Conservation (phyloP, 2,113 vertebrate species). For the Xenotilapia longispinis region DNA sequence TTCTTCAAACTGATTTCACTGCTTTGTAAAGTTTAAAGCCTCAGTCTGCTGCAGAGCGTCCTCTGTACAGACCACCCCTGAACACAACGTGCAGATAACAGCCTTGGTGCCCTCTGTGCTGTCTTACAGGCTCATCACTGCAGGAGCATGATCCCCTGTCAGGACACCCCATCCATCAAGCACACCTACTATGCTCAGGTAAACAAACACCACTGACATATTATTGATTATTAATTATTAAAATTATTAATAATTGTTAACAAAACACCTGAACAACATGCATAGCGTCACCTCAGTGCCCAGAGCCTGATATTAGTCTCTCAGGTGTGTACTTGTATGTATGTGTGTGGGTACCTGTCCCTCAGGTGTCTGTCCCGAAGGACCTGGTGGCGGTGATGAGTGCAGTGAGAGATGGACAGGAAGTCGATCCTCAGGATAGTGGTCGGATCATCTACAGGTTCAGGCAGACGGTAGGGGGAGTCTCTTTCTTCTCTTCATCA, state of each 20-base stretch:
- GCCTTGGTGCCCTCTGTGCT: not conserved
- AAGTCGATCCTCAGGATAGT: slow-evolving; percentile 77
- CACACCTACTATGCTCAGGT: slow-evolving; percentile 95
- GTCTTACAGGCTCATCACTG: slow-evolving; percentile 84
- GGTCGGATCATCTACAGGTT: slow-evolving; percentile 79
- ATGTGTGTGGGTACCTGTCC: not conserved
- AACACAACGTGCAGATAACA: rapidly evolving
- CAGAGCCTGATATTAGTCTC: not conserved
- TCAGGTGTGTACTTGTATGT: not conserved
- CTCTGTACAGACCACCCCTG: not conserved
- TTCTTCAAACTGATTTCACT: not conserved
- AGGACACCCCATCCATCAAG: slow-evolving; percentile 92
- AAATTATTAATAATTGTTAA: not conserved
- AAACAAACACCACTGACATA: not conserved
- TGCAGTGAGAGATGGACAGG: slow-evolving; percentile 82
- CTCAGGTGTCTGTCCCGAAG: slow-evolving; percentile 79
- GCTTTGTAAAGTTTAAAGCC: not conserved
- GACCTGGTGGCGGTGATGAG: slow-evolving; percentile 95
- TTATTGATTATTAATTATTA: not conserved
- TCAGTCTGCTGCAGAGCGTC: not conserved
- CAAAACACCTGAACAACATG: not conserved
- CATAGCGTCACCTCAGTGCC: not conserved
- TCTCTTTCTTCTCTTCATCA: not conserved
- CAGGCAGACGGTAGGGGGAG: slow-evolving; percentile 74
- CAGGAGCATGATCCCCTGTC: slow-evolving; percentile 90